A percentile compares a stretch with the other conserved stretches of the same genome.
Conservation (phyloP, 2,888 invertebrate species). For the Drosophila sordidula region DNA sequence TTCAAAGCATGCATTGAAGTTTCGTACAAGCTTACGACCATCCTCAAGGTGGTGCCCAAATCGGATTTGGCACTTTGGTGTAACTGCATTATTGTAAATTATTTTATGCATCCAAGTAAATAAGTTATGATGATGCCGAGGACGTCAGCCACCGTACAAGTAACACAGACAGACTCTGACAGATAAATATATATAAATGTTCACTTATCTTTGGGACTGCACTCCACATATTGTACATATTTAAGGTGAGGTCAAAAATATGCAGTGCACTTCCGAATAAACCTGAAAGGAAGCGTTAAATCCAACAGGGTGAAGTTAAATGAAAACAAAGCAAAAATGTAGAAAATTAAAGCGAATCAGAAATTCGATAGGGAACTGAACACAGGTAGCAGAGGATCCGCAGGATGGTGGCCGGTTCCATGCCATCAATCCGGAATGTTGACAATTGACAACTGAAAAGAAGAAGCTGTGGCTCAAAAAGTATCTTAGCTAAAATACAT, state of each 20-base stretch:
- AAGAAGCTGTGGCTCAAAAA: constrained; percentile 35
- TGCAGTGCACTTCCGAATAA: constrained; percentile 11
- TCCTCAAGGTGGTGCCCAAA: constrained; percentile 37
- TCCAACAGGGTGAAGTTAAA: constrained; percentile 16
- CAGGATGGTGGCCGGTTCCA: background rate
- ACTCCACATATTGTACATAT: constrained; percentile 39
- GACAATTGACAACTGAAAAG: constrained; percentile 75
- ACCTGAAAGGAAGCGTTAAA: constrained; percentile 28
- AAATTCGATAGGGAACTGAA: constrained; percentile 21
- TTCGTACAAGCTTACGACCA: constrained; percentile 10
- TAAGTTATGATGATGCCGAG: constrained; percentile 54
- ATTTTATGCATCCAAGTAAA: constrained; percentile 61
- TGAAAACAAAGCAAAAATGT: constrained; percentile 39
- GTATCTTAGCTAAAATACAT: constrained; percentile 14
- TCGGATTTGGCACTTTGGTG: constrained; percentile 72
- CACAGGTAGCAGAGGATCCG: constrained; percentile 18
- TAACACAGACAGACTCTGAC: constrained; percentile 10
- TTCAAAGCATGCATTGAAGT: constrained; percentile 11
- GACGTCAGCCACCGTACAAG: constrained; percentile 22
- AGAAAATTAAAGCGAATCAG: constrained; percentile 25
- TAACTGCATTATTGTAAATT: constrained; percentile 61
- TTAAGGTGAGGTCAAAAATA: constrained; percentile 51
- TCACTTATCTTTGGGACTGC: constrained; percentile 17
- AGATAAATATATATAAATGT: constrained; percentile 6
- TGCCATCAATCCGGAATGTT: constrained; percentile 66